Conservation (phyloP, 2,888 invertebrate genomes). For the Idaea biselata region DNA sequence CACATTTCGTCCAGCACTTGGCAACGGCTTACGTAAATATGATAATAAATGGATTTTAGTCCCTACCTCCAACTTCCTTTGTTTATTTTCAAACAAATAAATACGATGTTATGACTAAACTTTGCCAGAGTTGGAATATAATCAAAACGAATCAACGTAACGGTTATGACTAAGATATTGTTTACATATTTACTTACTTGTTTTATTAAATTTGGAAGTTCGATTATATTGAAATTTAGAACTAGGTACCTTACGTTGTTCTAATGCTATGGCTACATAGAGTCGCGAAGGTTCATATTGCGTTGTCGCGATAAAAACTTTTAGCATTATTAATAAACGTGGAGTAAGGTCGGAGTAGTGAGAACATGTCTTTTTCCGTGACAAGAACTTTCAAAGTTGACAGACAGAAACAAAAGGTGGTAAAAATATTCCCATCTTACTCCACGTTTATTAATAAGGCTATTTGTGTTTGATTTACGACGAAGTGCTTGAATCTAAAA, state of each 20-base stretch:
- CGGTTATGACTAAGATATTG: neutral
- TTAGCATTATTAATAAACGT: no score
- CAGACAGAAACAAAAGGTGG: no score
- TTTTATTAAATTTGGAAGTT: neutral
- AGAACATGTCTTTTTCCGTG: no score
- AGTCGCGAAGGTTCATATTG: no score
- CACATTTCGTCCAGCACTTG: constrained; percentile 48
- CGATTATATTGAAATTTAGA: neutral
- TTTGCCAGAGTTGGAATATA: neutral
- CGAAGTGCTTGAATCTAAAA: no score
- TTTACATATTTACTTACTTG: neutral
- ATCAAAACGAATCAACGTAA: neutral
- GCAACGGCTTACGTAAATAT: constrained; percentile 45
- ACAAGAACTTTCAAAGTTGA: no score
- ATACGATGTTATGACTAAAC: constrained; percentile 20
- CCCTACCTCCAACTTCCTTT: constrained; percentile 25
- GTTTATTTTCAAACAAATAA: constrained; percentile 17
- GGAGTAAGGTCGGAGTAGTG: no score
- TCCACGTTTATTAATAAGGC: no score
- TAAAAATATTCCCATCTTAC: no score
- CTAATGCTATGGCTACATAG: no score
- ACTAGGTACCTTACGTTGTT: neutral
- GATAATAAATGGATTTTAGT: constrained; percentile 61
- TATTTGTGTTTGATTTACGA: no score
- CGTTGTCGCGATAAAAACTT: no score